Percentiles rank a stretch among this genome's conserved stretches.
Evolutionary conservation across 2,888 invertebrate species (phyloP).

Genomic region (Trileptium ribeirensis): DNA sequence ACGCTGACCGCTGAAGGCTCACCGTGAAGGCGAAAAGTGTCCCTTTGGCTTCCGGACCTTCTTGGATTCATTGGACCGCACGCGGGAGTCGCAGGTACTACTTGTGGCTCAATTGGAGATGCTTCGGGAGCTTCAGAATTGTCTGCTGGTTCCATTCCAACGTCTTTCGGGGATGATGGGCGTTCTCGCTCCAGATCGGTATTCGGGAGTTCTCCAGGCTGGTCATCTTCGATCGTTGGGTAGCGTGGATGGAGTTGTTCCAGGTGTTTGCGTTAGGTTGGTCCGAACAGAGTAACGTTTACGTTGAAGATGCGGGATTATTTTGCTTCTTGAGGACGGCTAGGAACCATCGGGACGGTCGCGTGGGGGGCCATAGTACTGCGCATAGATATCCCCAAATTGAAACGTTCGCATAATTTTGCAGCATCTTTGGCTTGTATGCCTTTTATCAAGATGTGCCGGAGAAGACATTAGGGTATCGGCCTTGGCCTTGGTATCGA

Average conservation of each 20-base stretch:
- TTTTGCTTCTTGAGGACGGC: slow-evolving; percentile 20
- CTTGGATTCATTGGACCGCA: no score
- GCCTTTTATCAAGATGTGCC: slow-evolving; percentile 14
- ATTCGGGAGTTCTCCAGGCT: no score
- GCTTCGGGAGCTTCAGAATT: no score
- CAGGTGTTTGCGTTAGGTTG: slow-evolving; percentile 23
- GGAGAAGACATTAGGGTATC: slow-evolving; percentile 17
- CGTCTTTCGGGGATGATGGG: no score
- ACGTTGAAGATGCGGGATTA: slow-evolving; percentile 24
- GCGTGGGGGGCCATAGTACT: slow-evolving; percentile 17
- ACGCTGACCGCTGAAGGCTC: no score
- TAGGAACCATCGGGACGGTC: slow-evolving; percentile 20
- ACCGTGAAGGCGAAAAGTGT: no score
- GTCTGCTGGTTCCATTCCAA: no score
- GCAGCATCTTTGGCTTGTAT: slow-evolving; percentile 20
- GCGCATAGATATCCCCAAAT: slow-evolving; percentile 4
- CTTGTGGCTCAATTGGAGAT: no score
- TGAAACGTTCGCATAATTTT: neutral
- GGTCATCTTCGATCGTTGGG: no score
- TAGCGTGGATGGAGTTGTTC: slow-evolving; percentile 26
- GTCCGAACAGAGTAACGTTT: slow-evolving; percentile 5
- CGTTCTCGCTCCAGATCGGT: no score
- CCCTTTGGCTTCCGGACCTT: no score
- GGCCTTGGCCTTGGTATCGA: slow-evolving; percentile 6
- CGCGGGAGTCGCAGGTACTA: no score